Evolutionary conservation across 1,140 invertebrate species (phyloP).

Genomic region (Dendrolimus punctatus): DNA sequence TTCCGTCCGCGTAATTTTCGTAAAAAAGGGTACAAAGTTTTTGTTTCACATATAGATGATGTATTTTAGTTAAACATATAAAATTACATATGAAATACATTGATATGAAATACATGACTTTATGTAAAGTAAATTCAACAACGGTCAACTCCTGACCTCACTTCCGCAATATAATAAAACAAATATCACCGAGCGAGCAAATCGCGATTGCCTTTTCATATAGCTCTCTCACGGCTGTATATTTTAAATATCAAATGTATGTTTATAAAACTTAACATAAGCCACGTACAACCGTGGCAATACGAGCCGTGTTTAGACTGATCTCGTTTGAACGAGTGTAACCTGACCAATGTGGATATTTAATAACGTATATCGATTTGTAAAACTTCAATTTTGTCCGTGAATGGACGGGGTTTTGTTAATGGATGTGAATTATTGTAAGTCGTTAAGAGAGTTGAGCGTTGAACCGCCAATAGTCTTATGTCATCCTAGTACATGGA

Average conservation of each 20-base stretch:
- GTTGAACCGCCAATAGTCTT: too few relatives aligned
- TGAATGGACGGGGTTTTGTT: not conserved
- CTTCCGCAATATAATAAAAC: conserved; percentile 15
- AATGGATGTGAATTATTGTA: too few relatives aligned
- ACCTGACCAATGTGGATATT: conserved; percentile 12
- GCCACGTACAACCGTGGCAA: conserved; percentile 13
- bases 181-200: conserved; percentile 4
- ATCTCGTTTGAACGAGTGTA: conserved; percentile 30
- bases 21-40: too few relatives aligned
- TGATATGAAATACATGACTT: too few relatives aligned
- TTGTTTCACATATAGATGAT: too few relatives aligned
- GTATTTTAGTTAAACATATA: too few relatives aligned
- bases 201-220: not conserved
- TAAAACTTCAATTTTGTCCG: not conserved
- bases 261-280: conserved; percentile 22
- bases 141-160: conserved; percentile 2
- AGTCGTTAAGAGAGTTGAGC: too few relatives aligned
- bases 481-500: too few relatives aligned
- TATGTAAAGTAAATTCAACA: not conserved
- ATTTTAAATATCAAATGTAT: conserved; percentile 24
- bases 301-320: conserved; percentile 29
- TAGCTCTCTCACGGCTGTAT: conserved; percentile 21
- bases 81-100: too few relatives aligned
- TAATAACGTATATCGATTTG: not conserved
- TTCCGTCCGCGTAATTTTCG: too few relatives aligned